Evolutionary conservation across 2,797 vertebrate species (phyloP).

Genomic region (Emys orbicularis): DNA sequence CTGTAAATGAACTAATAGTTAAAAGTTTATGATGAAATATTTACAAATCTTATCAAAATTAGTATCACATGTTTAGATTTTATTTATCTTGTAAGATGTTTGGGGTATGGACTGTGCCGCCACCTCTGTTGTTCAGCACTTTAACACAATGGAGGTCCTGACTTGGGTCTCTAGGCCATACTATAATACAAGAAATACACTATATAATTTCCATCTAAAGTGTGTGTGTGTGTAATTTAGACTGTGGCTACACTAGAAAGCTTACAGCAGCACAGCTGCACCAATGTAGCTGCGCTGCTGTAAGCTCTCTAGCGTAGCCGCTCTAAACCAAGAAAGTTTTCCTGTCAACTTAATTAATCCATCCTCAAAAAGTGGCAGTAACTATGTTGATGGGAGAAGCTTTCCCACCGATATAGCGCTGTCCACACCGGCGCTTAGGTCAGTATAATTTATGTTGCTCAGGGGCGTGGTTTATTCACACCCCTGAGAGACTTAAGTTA

Average conservation of each 20-base stretch:
- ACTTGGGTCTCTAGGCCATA: neutral
- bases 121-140: neutral
- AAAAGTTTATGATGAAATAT: neutral
- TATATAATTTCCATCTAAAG: neutral
- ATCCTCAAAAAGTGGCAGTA: neutral
- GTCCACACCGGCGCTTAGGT: neutral
- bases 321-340: neutral
- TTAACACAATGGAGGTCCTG: neutral
- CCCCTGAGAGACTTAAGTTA: neutral
- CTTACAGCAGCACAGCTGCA: too few relatives aligned
- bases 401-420: too few relatives aligned
- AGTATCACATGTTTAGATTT: neutral
- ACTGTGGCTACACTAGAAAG: neutral
- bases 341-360: neutral
- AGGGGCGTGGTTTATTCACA: neutral
- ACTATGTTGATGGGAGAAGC: too few relatives aligned
- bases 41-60: neutral
- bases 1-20: neutral
- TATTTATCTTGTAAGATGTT: neutral
- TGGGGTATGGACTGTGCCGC: neutral
- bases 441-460: neutral
- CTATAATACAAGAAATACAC: neutral
- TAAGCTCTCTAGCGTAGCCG: neutral
- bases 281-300: neutral
- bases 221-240: neutral